These are phyloP conservation scores for Pectinophora gossypiella DNA, from an alignment of 1,140 invertebrate genomes.

Conservation along the genomic window DNA sequence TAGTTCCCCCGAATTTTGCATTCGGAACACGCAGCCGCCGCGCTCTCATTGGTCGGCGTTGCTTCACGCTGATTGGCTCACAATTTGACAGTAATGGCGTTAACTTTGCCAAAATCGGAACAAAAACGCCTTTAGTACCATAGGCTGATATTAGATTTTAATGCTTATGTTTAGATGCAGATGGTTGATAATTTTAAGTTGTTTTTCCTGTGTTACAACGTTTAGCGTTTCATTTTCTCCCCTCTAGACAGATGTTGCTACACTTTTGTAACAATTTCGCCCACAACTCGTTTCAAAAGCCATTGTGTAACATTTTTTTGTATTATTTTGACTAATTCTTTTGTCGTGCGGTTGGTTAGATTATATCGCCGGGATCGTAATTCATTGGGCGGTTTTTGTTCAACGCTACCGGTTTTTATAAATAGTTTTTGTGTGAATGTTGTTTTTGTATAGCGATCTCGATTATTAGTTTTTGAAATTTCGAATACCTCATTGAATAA, in stretches of 20 bases:
- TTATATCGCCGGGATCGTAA: constrained; percentile 56
- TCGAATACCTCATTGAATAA: too few relatives aligned
- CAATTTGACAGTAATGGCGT: constrained; percentile 73
- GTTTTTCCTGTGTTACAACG: too few relatives aligned
- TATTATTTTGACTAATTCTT: constrained; percentile 72
- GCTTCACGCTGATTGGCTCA: constrained; percentile 56
- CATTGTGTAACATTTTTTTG: constrained; percentile 67
- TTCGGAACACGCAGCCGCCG: constrained; percentile 49
- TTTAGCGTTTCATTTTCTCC: constrained; percentile 19
- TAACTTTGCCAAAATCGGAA: constrained; percentile 31
- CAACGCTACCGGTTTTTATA: constrained; percentile 50
- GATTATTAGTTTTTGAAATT: too few relatives aligned
- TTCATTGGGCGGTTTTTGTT: constrained; percentile 61
- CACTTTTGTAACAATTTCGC: constrained; percentile 71
- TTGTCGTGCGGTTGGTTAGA: constrained; percentile 71
- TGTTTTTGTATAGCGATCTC: constrained; percentile 24
- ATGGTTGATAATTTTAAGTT: too few relatives aligned
- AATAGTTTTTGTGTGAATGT: constrained; percentile 39
- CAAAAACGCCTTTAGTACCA: too few relatives aligned
- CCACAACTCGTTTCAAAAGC: constrained; percentile 54
- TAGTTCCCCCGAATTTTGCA: constrained; percentile 64
- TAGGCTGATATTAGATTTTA: too few relatives aligned
- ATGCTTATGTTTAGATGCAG: too few relatives aligned
- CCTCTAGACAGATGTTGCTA: constrained; percentile 70
- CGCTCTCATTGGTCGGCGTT: constrained; percentile 50